Percentiles rank a stretch among this genome's conserved stretches.
Evolutionary conservation across 2,797 vertebrate species (phyloP).

Genomic region (Heliangelus exortis): DNA sequence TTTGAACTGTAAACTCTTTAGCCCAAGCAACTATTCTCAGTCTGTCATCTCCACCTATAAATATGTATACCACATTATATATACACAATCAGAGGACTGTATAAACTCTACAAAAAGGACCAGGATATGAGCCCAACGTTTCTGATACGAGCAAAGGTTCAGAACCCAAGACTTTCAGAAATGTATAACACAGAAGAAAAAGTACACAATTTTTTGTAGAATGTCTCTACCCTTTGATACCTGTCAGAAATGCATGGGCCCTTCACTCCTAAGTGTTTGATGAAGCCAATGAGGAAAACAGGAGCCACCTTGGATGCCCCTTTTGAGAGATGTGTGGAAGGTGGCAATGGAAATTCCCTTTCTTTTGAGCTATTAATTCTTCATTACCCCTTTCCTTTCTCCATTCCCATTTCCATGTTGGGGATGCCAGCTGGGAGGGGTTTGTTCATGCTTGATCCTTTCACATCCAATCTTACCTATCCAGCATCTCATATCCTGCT

Average conservation of each 20-base stretch:
- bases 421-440: background rate
- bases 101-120: background rate
- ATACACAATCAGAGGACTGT: background rate
- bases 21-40: background rate
- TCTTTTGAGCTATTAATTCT: background rate
- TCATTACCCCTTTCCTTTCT: background rate
- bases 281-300: background rate
- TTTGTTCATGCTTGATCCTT: background rate
- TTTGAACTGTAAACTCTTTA: slow-evolving; percentile 35
- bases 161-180: background rate
- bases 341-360: background rate
- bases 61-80: background rate
- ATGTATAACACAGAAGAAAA: background rate
- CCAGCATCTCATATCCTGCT: background rate
- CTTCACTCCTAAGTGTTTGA: background rate
- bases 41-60: slow-evolving; percentile 2
- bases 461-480: background rate
- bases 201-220: background rate
- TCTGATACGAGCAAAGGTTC: background rate
- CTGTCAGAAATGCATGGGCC: background rate
- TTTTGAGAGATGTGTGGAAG: background rate
- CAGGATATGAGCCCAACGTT: background rate
- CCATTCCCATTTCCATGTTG: background rate
- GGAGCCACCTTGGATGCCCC: background rate
- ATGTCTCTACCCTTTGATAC: background rate